Evolutionary conservation across 1,140 invertebrate genomes (phyloP), one percentile per base, ranked within the genome.

Genomic region (Olivierus martensii): DNA sequence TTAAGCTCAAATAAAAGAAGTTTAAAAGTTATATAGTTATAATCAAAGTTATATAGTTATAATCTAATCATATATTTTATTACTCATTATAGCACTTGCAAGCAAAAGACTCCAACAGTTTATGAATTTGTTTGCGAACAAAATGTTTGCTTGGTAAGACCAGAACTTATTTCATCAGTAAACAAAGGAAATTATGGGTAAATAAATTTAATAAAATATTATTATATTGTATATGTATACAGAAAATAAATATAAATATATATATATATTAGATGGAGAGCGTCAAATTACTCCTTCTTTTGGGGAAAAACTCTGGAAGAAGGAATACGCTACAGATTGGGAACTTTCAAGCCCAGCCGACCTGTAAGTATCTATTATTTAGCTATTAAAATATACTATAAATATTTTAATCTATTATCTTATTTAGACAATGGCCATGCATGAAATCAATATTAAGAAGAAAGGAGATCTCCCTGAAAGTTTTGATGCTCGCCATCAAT

Each of bases 221-320:
- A n/a, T n/a, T n/a, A n/a, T n/a, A n/a, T n/a, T n/a, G n/a, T n/a
- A n/a, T n/a, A n/a, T n/a, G n/a, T n/a, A n/a, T n/a, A n/a, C n/a
- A n/a, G n/a, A n/a, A n/a, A n/a, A n/a, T n/a, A n/a, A n/a, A n/a
- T n/a, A n/a, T n/a, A n/a, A n/a, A n/a, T n/a, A n/a, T n/a, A n/a
- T n/a, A n/a, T n/a, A n/a, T n/a, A n/a, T 50, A 49, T 42, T 43
- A 75, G 70, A 52, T 95, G 91, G 91, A 71, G 68, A 21, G 84
- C 88, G 0, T 66, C 72, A 12, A 93, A 91, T 69, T 84, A 93
- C 62, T 76, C 80, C 0, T 68, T 79, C 57, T 90, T 93, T 68
- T 87, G 82, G 79, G 88, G 85, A 0, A 75, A 77, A 64, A 87
- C 82, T 17, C 74, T 93, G 3, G 71, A 75, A 4, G 84, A 93